phyloP scores from a whole-genome alignment of 1,140 invertebrate genomes.

The Brachionus paranguensis region DNA sequence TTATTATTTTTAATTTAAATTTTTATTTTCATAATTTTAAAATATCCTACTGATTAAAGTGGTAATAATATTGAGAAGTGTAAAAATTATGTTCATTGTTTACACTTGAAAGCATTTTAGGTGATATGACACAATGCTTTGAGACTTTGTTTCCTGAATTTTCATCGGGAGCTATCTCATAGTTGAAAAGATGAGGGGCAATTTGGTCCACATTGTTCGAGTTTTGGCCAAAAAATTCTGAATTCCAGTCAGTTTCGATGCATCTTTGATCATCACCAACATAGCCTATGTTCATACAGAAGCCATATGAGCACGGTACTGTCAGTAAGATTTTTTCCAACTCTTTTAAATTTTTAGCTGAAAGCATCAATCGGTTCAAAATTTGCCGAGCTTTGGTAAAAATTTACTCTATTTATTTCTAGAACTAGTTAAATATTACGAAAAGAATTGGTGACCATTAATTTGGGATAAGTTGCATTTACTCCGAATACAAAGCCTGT shows the following conservation, averaged over 20 bases:
- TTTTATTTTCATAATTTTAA: not conserved
- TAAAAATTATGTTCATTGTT: not conserved
- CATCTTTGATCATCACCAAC: not conserved
- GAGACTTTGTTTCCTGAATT: not conserved
- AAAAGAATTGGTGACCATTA: not conserved
- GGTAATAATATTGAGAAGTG: not conserved
- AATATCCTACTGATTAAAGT: conserved; percentile 19
- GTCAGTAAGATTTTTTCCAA: not conserved
- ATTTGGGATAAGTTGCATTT: conserved; percentile 15
- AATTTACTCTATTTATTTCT: not conserved
- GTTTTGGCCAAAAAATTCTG: not conserved
- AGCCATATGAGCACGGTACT: not conserved
- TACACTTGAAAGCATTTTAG: not conserved
- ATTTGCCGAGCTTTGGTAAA: conserved; percentile 18
- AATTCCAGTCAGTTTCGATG: conserved; percentile 14
- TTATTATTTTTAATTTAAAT: not conserved
- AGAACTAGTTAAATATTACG: not conserved
- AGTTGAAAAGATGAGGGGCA: not conserved
- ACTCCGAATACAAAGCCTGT: not conserved
- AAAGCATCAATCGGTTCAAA: conserved; percentile 13
- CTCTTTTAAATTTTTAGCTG: conserved; percentile 2
- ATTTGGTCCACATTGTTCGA: not conserved
- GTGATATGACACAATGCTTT: conserved; percentile 4
- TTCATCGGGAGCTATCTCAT: not conserved
- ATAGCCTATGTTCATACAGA: conserved; percentile 29